These are phyloP conservation scores for Panopea generosa DNA, from an alignment of 2,888 invertebrate species.

Conservation along the genomic window DNA sequence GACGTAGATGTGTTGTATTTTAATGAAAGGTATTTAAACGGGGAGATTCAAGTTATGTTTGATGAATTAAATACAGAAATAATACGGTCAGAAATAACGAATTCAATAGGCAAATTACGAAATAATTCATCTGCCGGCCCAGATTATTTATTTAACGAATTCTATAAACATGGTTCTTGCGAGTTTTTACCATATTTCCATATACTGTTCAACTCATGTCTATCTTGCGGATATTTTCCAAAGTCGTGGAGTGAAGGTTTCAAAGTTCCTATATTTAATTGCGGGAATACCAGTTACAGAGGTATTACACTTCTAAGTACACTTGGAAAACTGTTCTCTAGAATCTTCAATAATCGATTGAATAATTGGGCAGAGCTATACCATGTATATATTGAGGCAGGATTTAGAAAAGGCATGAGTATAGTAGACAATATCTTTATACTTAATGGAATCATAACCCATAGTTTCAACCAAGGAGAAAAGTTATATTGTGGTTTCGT, in stretches of 20 bases:
- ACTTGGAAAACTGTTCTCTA: constrained; percentile 15
- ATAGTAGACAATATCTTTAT: constrained; percentile 31
- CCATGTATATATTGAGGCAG: constrained; percentile 12
- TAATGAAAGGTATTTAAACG: too few species aligned
- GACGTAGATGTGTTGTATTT: constrained; percentile 3
- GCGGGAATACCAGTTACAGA: background rate
- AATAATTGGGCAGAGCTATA: constrained; percentile 4
- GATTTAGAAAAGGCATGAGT: constrained; percentile 17
- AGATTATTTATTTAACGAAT: too few species aligned
- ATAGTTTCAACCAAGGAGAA: constrained; percentile 1
- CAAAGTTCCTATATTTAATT: too few species aligned
- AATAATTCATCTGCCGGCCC: too few species aligned
- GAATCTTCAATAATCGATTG: constrained; percentile 18
- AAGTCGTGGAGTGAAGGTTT: too few species aligned
- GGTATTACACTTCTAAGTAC: constrained; percentile 17
- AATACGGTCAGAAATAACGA: too few species aligned
- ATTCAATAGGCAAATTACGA: too few species aligned
- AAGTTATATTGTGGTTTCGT: constrained; percentile 26
- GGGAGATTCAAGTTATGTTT: too few species aligned
- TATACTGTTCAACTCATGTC: constrained; percentile 27
- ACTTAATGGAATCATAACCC: constrained; percentile 16
- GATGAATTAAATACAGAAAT: too few species aligned
- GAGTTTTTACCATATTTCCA: constrained; percentile 5
- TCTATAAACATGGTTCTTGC: too few species aligned
- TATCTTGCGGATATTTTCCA: background rate